These are phyloP conservation scores for Jacana jacana DNA, from an alignment of 2,113 vertebrate species.

Conservation along the genomic window DNA sequence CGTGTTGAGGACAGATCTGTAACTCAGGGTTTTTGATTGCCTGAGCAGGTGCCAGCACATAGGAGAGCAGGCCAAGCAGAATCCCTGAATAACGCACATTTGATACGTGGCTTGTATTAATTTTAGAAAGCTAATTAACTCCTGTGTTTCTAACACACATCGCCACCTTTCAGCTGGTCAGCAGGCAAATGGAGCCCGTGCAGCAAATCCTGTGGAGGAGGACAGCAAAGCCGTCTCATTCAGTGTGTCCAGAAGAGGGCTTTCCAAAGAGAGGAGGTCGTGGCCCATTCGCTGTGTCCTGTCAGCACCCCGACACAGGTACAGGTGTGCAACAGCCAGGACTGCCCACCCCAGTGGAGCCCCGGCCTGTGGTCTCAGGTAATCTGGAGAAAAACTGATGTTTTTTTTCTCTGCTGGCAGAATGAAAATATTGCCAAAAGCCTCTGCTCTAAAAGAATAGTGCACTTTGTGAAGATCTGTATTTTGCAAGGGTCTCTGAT, in stretches of 20 bases:
- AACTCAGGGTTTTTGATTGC: neutral
- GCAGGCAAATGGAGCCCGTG: conserved; percentile 86
- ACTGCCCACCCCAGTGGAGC: conserved; percentile 90
- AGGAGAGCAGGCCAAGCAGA: neutral
- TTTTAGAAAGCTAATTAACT: neutral
- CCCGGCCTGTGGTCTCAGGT: conserved; percentile 91
- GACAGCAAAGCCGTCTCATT: conserved; percentile 85
- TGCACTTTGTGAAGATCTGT: neutral
- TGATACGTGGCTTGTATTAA: neutral
- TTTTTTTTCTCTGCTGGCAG: neutral
- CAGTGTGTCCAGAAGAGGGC: conserved; percentile 87
- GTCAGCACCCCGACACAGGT: conserved; percentile 83
- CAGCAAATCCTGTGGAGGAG: conserved; percentile 87
- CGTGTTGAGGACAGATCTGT: neutral
- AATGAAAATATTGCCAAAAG: neutral
- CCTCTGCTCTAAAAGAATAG: neutral
- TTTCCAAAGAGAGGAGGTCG: conserved; percentile 84
- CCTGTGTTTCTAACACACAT: neutral
- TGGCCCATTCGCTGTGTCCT: conserved; percentile 86
- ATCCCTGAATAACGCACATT: neutral
- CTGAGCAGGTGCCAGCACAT: neutral
- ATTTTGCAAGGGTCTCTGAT: neutral
- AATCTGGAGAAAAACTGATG: neutral
- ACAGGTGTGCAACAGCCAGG: conserved; percentile 84
- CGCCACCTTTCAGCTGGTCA: conserved; percentile 80